phyloP scores from a whole-genome alignment of 2,113 vertebrate genomes.

The Eretmochelys imbricata region DNA sequence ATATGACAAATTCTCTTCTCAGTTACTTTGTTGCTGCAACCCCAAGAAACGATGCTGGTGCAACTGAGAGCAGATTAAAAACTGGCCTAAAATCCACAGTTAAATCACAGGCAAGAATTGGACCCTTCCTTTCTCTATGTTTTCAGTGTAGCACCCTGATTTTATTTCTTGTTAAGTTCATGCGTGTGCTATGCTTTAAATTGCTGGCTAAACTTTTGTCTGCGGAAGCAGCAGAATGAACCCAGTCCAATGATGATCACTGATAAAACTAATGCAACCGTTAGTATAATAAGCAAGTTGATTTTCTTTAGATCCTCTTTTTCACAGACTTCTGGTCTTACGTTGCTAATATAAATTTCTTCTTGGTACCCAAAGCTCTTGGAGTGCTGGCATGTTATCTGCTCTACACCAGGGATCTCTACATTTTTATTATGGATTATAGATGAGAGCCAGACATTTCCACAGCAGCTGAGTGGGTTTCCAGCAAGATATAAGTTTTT shows the following conservation, averaged over 20 bases:
- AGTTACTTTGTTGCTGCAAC: neutral
- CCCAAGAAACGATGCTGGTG: neutral
- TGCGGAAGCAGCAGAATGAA: conserved; percentile 74
- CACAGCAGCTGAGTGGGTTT: conserved; percentile 93
- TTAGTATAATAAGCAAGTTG: conserved; percentile 78
- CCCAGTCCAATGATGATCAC: conserved; percentile 66
- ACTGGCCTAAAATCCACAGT: conserved; percentile 28
- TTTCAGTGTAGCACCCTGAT: conserved; percentile 44
- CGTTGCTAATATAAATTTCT: conserved; percentile 76
- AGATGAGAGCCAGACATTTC: conserved; percentile 84
- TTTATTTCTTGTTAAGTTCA: conserved; percentile 35
- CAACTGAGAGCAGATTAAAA: neutral
- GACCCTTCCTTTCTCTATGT: conserved; percentile 50
- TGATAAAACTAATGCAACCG: conserved; percentile 62
- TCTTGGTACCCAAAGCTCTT: conserved; percentile 78
- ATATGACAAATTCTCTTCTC: neutral
- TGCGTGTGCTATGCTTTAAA: conserved; percentile 78
- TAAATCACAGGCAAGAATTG: conserved; percentile 46
- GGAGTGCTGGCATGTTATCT: conserved; percentile 81
- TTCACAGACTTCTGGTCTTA: conserved; percentile 86
- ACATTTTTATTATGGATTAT: conserved; percentile 86
- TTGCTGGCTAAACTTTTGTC: conserved; percentile 76
- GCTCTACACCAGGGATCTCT: conserved; percentile 81
- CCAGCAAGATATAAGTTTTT: conserved; percentile 89
- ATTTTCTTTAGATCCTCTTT: conserved; percentile 73